These are phyloP conservation scores for Lota lota DNA, from an alignment of 2,113 vertebrate species.

Conservation along the genomic window DNA sequence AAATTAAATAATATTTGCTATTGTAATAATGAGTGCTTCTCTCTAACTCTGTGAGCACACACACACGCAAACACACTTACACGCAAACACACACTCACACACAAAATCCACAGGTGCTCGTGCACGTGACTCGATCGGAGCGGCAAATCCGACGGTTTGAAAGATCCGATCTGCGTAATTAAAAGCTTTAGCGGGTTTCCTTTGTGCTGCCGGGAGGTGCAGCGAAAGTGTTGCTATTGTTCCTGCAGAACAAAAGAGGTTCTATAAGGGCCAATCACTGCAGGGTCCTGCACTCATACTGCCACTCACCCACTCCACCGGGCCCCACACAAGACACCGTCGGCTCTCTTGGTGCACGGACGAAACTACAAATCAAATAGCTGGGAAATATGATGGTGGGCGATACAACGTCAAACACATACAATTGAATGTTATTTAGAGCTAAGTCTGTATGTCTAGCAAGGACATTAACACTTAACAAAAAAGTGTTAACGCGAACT, in stretches of 20 bases:
- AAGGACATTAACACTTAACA: too few relatives aligned
- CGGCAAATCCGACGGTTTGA: conserved; percentile 20
- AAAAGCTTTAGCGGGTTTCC: conserved; percentile 37
- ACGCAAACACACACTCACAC: not conserved
- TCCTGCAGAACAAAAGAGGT: conserved; percentile 34
- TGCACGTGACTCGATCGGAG: not conserved
- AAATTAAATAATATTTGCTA: conserved; percentile 23
- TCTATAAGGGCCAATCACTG: conserved; percentile 37
- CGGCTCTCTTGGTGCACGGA: too few relatives aligned
- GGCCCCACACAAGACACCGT: too few relatives aligned
- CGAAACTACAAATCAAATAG: too few relatives aligned
- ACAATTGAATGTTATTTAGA: too few relatives aligned
- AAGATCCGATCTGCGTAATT: conserved; percentile 55
- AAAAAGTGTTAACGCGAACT: too few relatives aligned
- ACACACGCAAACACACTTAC: too few relatives aligned
- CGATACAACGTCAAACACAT: too few relatives aligned
- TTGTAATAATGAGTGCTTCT: conserved; percentile 23
- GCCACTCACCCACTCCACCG: too few relatives aligned
- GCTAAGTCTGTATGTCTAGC: too few relatives aligned
- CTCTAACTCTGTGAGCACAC: not conserved
- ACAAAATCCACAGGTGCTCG: not conserved
- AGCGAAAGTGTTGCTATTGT: conserved; percentile 49
- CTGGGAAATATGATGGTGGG: too few relatives aligned
- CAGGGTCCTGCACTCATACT: conserved; percentile 16
- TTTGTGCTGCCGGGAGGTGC: conserved; percentile 40